These are phyloP conservation scores for Aptenodytes forsteri DNA, from an alignment of 2,113 vertebrate genomes.

Conservation along the genomic window DNA sequence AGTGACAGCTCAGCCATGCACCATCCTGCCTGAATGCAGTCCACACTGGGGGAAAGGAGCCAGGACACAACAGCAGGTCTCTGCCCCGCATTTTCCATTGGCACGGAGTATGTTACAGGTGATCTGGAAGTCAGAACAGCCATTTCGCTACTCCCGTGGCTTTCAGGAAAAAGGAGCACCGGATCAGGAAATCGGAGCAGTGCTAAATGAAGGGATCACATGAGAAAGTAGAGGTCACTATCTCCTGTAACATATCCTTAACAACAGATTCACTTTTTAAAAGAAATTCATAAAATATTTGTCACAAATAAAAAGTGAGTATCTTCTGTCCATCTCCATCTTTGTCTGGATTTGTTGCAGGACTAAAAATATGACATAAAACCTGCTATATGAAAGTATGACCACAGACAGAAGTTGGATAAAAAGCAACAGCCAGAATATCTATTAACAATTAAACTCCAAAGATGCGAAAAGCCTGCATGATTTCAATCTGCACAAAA, in stretches of 20 bases:
- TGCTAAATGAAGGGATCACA: not conserved
- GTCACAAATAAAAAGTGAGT: not conserved
- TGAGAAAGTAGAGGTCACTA: not conserved
- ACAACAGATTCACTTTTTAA: not conserved
- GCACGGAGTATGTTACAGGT: not conserved
- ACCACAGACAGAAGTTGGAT: not conserved
- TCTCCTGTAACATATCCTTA: not conserved
- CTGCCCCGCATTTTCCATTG: not conserved
- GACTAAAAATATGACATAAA: not conserved
- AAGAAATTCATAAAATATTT: not conserved
- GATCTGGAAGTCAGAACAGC: not conserved
- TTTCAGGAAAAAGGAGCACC: not conserved
- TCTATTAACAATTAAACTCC: not conserved
- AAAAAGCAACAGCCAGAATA: not conserved
- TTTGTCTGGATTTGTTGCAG: not conserved
- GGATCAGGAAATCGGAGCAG: not conserved
- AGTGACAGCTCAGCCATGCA: not conserved
- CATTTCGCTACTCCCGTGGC: not conserved
- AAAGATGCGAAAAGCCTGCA: not conserved
- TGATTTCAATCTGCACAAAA: not conserved
- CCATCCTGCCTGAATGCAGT: not conserved
- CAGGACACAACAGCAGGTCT: not conserved
- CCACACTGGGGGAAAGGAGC: not conserved
- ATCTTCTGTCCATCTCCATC: not conserved
- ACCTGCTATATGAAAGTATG: not conserved